Percentiles rank a stretch among this genome's conserved stretches.
These are phyloP conservation scores for Branchellion lobata DNA, from an alignment of 2,888 invertebrate species.

Conservation along the genomic window DNA sequence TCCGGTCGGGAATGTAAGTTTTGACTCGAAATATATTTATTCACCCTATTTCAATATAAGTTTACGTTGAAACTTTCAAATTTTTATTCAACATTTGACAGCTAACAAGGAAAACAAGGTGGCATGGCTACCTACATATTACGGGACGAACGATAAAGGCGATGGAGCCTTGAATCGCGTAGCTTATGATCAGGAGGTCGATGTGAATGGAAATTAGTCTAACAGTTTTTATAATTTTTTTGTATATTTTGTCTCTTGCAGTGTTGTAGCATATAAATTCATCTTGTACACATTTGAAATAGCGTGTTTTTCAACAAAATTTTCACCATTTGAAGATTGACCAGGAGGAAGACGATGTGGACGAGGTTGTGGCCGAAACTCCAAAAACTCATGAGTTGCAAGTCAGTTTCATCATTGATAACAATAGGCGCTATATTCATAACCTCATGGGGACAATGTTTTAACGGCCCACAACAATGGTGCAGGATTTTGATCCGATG, in stretches of 20 bases:
- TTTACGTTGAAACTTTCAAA: background rate
- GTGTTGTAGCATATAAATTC: background rate
- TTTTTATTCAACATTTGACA: background rate
- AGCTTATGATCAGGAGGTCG: slow-evolving; percentile 31
- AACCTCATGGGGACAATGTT: too few relatives aligned
- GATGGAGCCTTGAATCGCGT: slow-evolving; percentile 14
- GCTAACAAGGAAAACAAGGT: slow-evolving; percentile 13
- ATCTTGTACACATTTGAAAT: background rate
- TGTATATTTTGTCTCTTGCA: background rate
- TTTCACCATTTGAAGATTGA: background rate
- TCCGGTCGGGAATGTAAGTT: slow-evolving; percentile 2
- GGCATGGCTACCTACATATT: slow-evolving; percentile 34
- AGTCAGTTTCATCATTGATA: background rate
- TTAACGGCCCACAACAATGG: too few relatives aligned
- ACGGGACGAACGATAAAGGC: slow-evolving; percentile 23
- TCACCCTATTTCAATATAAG: background rate
- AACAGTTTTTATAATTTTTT: background rate
- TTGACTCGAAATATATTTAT: background rate
- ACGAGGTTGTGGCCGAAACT: slow-evolving; percentile 18
- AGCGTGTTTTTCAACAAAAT: background rate
- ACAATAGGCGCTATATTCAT: too few relatives aligned
- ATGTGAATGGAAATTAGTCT: background rate
- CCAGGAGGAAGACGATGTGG: slow-evolving; percentile 31
- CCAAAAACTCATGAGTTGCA: slow-evolving; percentile 7
- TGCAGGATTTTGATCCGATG: slow-evolving; percentile 61